Percentiles rank a stretch among this genome's conserved stretches.
Evolutionary conservation across 2,113 vertebrate species (phyloP).

Genomic region (Bos taurus): ARS-UCD2.0 NC_037336.1:42758001-42758500

Average conservation of each 20-base stretch:
- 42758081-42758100: not conserved
- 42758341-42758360: not conserved
- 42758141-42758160: not conserved
- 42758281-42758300: not conserved
- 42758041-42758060: not conserved
- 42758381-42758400: slow-evolving; percentile 1
- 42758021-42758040: not conserved
- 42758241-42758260: not conserved
- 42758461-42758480: not conserved
- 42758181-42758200: not conserved
- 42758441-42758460: not conserved
- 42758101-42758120: not conserved
- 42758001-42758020: not conserved
- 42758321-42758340: not conserved
- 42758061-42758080: not conserved
- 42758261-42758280: not conserved
- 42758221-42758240: not conserved
- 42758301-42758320: not conserved
- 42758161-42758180: not conserved
- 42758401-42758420: slow-evolving; percentile 9
- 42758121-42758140: not conserved
- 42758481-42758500: not conserved
- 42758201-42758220: not conserved
- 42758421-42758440: not conserved
- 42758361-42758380: not conserved